Conservation (phyloP, 2,888 invertebrate species). For the Teleiodes luculella region DNA sequence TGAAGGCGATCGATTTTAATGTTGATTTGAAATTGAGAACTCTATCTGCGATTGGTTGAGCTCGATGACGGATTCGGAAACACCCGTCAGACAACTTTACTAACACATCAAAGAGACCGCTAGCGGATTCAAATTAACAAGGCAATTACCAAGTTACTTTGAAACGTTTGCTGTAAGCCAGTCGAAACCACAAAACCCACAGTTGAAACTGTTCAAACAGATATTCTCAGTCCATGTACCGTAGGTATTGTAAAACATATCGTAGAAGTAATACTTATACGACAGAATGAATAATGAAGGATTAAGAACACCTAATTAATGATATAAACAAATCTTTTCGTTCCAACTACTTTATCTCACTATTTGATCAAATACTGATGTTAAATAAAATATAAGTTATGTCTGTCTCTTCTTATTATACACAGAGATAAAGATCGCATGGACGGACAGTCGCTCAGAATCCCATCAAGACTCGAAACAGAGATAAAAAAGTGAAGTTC, state of each 20-base stretch:
- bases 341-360: conserved; percentile 57
- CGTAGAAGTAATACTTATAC: no score
- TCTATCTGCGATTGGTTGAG: conserved; percentile 40
- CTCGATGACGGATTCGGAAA: conserved; percentile 56
- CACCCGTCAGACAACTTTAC: conserved; percentile 58
- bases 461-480: conserved; percentile 64
- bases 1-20: conserved; percentile 55
- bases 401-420: conserved; percentile 77
- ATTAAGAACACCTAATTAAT: conserved; percentile 61
- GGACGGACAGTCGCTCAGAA: conserved; percentile 66
- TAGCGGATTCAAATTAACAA: conserved; percentile 67
- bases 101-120: conserved; percentile 61
- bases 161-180: conserved; percentile 47
- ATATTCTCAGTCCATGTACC: no score
- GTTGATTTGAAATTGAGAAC: conserved; percentile 50
- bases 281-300: no score
- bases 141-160: conserved; percentile 66
- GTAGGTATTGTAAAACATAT: no score
- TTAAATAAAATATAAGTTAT: conserved; percentile 77
- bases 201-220: conserved; percentile 35
- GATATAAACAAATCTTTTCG: conserved; percentile 67
- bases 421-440: conserved; percentile 70
- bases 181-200: conserved; percentile 49
- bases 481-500: conserved; percentile 64
- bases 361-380: conserved; percentile 69